Base-by-base conservation (phyloP, 2,888 invertebrate genomes). In the Dryobotodes eremita region DNA sequence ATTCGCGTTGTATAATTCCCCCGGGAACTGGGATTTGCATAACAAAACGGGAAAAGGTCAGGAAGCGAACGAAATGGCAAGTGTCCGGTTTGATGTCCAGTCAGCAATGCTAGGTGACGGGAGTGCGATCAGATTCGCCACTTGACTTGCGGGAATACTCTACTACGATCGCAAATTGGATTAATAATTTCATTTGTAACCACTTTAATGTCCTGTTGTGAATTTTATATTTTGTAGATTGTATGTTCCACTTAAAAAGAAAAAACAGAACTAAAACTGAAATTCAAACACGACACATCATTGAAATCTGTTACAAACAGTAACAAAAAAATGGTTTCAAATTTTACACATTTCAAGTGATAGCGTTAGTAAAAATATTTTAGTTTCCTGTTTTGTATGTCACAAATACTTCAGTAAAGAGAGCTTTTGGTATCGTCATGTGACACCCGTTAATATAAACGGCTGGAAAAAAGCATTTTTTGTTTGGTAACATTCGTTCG, bases 1-100 rank as follows among this genome's bases (percentile, higher is more conserved):
- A 96, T 96, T 97, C 96, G 91, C 92, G 93, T 94, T 95, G 92
- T 95, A 92, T 94, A 94, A 95, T 96, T 97, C 95, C 96, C 95
- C 94, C 91, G 91, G 92, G 92, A 92, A 92, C 90, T 92, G 90
- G 91, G 94, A 96, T 97, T 97, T 96, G 96, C 97, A 97, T 97
- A 97, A 95, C 96, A 95, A 94, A 96, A 94, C 95, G 94, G 95
- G 96, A 95, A 96, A 95, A 96, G 97, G 97, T 97, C 96, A 96
- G 96, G 93, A 96, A 96, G 96, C 95, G 96, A 96, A 96, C 93
- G 92, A 93, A 95, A 96, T 95, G 95, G 96, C 95, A 96, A 96
- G 96, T 95, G 96, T 95, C 95, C 95, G 94, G 94, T 94, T 92
- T 94, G 95, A 94, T 94, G 96, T 92, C 92, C 92, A 94, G 93